Conservation (phyloP, 2,797 vertebrate species). For the Crocidura indochinensis region DNA sequence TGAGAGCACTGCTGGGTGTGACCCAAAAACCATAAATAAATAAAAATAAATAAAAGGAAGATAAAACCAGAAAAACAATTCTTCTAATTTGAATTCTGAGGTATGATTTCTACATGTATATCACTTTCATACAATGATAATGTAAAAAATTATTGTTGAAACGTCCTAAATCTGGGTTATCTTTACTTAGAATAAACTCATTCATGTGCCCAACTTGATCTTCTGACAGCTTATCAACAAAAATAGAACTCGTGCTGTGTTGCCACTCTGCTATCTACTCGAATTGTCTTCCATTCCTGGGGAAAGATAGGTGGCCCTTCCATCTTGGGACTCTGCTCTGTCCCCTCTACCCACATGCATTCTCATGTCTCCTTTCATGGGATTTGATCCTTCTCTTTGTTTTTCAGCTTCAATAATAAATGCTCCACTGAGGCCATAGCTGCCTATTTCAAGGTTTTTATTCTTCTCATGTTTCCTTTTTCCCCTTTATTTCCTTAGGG, state of each 20-base stretch:
- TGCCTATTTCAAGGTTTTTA: slow-evolving; percentile 47
- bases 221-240: slow-evolving; percentile 21
- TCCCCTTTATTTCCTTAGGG: neutral
- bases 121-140: neutral
- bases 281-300: slow-evolving; percentile 47
- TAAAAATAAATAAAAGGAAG: no score
- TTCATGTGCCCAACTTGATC: neutral
- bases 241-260: neutral
- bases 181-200: neutral
- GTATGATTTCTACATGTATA: neutral
- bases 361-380: slow-evolving; percentile 22
- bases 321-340: neutral
- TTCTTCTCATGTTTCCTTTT: slow-evolving; percentile 7
- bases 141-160: neutral
- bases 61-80: no score
- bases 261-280: neutral
- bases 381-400: neutral
- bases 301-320: slow-evolving; percentile 26
- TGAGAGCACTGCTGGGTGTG: no score
- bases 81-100: neutral
- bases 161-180: neutral
- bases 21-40: no score
- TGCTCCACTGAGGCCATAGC: neutral
- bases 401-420: slow-evolving; percentile 34
- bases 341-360: slow-evolving; percentile 4